Evolutionary conservation across 2,888 invertebrate genomes (phyloP).

Genomic region (Embidobia sp.): DNA sequence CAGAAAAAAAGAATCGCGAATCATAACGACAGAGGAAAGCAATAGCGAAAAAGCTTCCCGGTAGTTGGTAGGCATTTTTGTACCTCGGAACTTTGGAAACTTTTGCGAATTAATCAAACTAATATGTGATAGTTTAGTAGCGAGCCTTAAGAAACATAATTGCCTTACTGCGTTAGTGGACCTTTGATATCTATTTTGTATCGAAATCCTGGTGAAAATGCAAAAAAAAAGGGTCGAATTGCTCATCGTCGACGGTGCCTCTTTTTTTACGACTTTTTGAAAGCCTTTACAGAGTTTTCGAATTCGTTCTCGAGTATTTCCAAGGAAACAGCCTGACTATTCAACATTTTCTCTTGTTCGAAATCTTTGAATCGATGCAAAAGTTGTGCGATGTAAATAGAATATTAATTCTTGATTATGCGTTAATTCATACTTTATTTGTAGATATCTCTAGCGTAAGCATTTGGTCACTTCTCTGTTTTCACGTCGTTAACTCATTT

Average conservation of each 20-base stretch:
- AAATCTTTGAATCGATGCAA: neutral
- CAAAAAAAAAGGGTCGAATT: neutral
- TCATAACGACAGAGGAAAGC: neutral
- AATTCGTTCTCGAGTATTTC: no score
- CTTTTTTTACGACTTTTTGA: slow-evolving; percentile 28
- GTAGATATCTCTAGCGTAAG: slow-evolving; percentile 32
- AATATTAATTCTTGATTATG: slow-evolving; percentile 22
- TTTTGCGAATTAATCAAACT: slow-evolving; percentile 29
- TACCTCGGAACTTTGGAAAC: slow-evolving; percentile 16
- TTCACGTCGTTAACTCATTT: slow-evolving; percentile 17
- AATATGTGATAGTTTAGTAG: slow-evolving; percentile 44
- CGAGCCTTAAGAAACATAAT: slow-evolving; percentile 37
- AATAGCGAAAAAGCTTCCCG: slow-evolving; percentile 3
- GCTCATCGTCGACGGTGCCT: slow-evolving; percentile 38
- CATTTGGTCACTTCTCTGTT: slow-evolving; percentile 16
- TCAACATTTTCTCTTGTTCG: no score
- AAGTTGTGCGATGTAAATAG: slow-evolving; percentile 34
- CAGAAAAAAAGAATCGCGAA: no score
- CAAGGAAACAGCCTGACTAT: no score
- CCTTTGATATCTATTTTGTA: slow-evolving; percentile 47
- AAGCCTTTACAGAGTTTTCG: slow-evolving; percentile 15
- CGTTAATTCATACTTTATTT: slow-evolving; percentile 21
- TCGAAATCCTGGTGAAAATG: slow-evolving; percentile 17
- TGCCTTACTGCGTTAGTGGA: slow-evolving; percentile 48
- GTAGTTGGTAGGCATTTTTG: slow-evolving; percentile 11